Percentiles rank a stretch among this genome's conserved stretches.
phyloP scores from a whole-genome alignment of 1,140 invertebrate genomes.

The Micrasema minimum region DNA sequence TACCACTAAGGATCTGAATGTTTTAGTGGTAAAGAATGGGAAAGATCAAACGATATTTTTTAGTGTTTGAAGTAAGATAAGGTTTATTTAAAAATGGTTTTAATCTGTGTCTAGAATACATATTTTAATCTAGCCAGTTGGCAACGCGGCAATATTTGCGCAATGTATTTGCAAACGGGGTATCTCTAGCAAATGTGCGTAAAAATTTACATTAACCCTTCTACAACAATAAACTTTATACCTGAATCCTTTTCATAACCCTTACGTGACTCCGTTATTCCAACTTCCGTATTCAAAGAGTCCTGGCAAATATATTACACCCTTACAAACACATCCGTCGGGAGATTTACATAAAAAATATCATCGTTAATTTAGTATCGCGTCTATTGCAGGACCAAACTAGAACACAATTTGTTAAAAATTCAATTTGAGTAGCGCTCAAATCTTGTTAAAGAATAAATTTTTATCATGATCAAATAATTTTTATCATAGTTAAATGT shows the following conservation, averaged over 20 bases:
- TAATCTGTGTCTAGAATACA: too few relatives aligned
- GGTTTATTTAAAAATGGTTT: too few relatives aligned
- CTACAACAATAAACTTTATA: constrained; percentile 32
- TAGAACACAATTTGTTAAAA: too few relatives aligned
- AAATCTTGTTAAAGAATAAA: too few relatives aligned
- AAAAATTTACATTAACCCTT: constrained; percentile 25
- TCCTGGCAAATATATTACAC: constrained; percentile 32
- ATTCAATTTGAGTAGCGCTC: too few relatives aligned
- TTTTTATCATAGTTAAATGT: too few relatives aligned
- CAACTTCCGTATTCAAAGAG: constrained; percentile 38
- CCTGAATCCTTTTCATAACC: constrained; percentile 11
- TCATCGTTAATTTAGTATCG: constrained; percentile 28
- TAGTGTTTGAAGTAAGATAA: too few relatives aligned
- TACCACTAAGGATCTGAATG: too few relatives aligned
- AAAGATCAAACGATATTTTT: too few relatives aligned
- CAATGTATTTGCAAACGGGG: constrained; percentile 5
- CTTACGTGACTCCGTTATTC: constrained; percentile 23
- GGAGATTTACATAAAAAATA: constrained; percentile 22
- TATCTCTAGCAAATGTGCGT: background rate
- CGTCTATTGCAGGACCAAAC: constrained; percentile 17
- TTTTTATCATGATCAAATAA: too few relatives aligned
- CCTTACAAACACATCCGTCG: constrained; percentile 23
- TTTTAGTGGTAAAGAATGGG: too few relatives aligned
- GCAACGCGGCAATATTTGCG: constrained; percentile 3
- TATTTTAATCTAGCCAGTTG: too few relatives aligned